Conservation (phyloP, 2,113 vertebrate genomes). For the Taxidea taxus region DNA sequence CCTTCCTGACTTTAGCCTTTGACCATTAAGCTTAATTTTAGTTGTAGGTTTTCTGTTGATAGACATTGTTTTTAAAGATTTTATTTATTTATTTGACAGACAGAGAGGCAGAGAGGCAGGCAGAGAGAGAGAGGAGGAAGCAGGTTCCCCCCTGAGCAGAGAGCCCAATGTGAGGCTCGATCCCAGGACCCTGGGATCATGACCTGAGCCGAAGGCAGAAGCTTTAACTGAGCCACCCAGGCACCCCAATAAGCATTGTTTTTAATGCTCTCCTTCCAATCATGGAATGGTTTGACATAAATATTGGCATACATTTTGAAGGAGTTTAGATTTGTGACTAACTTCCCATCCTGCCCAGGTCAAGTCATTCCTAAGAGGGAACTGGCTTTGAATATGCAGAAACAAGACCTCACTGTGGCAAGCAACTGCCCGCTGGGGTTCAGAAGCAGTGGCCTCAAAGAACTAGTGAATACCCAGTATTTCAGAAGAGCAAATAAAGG, state of each 20-base stretch:
- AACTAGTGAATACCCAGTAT: background rate
- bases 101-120: no score
- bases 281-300: background rate
- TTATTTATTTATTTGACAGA: no score
- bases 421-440: background rate
- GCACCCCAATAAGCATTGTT: background rate
- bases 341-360: background rate
- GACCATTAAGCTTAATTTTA: background rate
- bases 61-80: background rate
- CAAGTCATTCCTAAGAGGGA: background rate
- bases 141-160: no score
- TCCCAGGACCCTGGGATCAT: no score
- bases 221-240: no score
- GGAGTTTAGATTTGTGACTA: background rate
- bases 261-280: background rate
- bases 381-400: background rate
- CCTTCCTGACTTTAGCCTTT: background rate
- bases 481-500: background rate
- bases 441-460: background rate
- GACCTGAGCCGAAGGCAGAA: no score
- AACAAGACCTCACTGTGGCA: background rate
- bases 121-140: no score
- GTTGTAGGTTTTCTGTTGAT: background rate
- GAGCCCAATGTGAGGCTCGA: no score
- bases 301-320: conserved; percentile 12